These are phyloP conservation scores for Parnassius orleans DNA, from an alignment of 2,888 invertebrate species.

Conservation along the genomic window DNA sequence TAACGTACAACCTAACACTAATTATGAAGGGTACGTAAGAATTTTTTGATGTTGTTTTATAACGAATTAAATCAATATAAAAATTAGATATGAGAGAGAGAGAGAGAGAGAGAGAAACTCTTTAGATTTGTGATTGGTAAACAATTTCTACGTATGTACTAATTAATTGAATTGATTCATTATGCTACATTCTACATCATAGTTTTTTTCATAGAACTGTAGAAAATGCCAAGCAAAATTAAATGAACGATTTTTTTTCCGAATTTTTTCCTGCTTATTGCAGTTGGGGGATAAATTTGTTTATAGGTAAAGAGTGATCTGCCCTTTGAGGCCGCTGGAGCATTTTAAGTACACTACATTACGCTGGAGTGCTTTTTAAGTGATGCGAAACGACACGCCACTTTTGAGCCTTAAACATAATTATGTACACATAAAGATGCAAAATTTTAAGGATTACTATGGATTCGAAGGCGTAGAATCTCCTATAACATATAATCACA, in stretches of 20 bases:
- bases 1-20: constrained; percentile 88
- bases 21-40: constrained; percentile 87
- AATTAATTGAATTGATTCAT: too few relatives aligned
- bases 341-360: constrained; percentile 16
- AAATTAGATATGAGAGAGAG: too few relatives aligned
- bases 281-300: constrained; percentile 2
- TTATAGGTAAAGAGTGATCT: constrained; percentile 9
- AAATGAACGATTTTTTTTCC: too few relatives aligned
- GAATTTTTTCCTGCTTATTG: not conserved
- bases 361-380: constrained; percentile 15
- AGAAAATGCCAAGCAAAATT: not conserved
- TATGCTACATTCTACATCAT: too few relatives aligned
- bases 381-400: constrained; percentile 8
- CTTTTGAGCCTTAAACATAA: constrained; percentile 1
- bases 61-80: not conserved
- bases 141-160: too few relatives aligned
- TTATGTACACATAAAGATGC: not conserved
- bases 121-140: too few relatives aligned
- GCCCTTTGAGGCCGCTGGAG: constrained; percentile 9
- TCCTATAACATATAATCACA: too few relatives aligned
- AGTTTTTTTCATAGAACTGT: not conserved
- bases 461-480: too few relatives aligned
- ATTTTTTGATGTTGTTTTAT: not conserved
- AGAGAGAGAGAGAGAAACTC: too few relatives aligned
- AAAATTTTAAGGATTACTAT: not conserved